Conservation (phyloP, 92 coral and sea anemone genomes). For the Parazoanthus swiftii region DNA sequence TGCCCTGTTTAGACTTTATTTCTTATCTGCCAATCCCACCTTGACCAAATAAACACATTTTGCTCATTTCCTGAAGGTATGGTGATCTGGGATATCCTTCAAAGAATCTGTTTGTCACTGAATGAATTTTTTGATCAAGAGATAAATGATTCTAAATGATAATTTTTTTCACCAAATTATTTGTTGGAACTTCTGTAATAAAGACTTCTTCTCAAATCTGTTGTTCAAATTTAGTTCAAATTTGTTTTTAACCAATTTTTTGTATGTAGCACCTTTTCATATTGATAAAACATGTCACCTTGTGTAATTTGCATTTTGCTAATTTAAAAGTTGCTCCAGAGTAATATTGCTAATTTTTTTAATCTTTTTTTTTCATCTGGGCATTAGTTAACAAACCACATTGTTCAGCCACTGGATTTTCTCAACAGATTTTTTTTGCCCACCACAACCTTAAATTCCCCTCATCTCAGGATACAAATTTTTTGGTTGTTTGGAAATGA, state of each 20-base stretch:
- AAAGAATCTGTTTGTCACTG: not conserved
- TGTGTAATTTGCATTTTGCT: conserved; percentile 17
- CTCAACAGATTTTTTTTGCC: not conserved
- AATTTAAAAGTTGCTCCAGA: too few species aligned
- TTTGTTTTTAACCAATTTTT: conserved; percentile 6
- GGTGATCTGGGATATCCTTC: not conserved
- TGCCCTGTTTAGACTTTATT: not conserved
- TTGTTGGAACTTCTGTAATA: not conserved
- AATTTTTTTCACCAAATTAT: not conserved
- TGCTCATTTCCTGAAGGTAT: conserved; percentile 15
- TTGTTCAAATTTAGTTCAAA: not conserved
- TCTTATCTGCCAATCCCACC: conserved; percentile 36
- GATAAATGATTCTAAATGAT: not conserved
- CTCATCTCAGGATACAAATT: not conserved
- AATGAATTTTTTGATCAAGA: not conserved
- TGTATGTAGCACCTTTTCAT: conserved; percentile 1
- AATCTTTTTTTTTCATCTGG: not conserved
- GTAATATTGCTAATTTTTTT: not conserved
- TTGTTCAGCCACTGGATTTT: not conserved
- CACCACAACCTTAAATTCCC: not conserved
- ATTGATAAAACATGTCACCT: conserved; percentile 24
- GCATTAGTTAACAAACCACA: not conserved
- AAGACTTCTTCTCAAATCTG: not conserved
- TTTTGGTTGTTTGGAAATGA: not conserved
- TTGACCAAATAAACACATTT: conserved; percentile 37